Base-by-base conservation (phyloP, 2,113 vertebrate species). In the Alethe diademata region DNA sequence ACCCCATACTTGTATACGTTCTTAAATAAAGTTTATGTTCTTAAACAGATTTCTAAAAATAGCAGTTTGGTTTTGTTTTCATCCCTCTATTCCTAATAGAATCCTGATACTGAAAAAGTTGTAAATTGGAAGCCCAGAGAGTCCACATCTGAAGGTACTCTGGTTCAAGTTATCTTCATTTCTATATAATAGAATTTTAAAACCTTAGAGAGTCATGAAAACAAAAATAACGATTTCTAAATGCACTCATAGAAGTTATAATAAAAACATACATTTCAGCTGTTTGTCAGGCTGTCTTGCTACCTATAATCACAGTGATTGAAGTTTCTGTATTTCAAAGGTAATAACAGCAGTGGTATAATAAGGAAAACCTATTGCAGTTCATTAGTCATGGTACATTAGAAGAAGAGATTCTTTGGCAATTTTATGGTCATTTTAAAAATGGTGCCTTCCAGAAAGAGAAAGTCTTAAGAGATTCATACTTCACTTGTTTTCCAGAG, bases 261-360 rank as follows among this genome's bases (percentile, higher is more conserved):
- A 92, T 67, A 95, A 90, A 96, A 97, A 56, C 78, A 96, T 72
- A 83, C 80, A 91, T 94, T 67, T 96, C 91, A 94, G 57, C 38
- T 64, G 90, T 72, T 92, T 97, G 80, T 98, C 95, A 97, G 78
- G 79, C 40, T 91, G 85, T 95, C 86, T 96, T 94, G 81, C 94
- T 97, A 95, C 82, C 93, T 97, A 62, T 96, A 96, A 96, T 96
- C 88, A 96, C 66, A 81, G 57, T 96, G 95, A 97, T 58, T 92
- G 90, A 97, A 97, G 86, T 64, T 96, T 92, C 42, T 89, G 78
- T 90, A 94, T 91, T 96, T 78, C 66, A 90, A 95, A 96, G 91
- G 26, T 81, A 97, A 97, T 98, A 97, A 95, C 78, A 97, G 74
- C 71, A 93, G 28, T n/a, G 25, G 70, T 73, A 90, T 91, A 91